phyloP scores from a whole-genome alignment of 2,888 invertebrate genomes.

The Pelosia muscerda region DNA sequence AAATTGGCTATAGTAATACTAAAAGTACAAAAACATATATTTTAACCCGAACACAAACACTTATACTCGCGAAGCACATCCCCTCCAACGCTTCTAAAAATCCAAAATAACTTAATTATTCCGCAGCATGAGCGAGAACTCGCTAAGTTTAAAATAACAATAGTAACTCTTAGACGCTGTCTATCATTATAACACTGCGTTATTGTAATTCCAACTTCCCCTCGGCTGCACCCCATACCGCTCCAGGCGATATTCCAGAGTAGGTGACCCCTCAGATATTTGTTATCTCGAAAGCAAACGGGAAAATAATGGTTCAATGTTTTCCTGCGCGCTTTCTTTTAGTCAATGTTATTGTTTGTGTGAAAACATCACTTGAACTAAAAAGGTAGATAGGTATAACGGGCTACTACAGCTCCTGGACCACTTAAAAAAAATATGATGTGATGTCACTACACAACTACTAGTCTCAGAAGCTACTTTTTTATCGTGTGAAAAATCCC shows the following conservation, averaged over 20 bases:
- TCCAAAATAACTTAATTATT: not conserved
- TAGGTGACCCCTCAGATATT: slow-evolving; percentile 18
- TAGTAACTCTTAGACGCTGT: not conserved
- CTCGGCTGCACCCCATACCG: slow-evolving; percentile 8
- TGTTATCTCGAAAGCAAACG: slow-evolving; percentile 17
- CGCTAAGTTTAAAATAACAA: not conserved
- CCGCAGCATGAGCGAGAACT: not conserved
- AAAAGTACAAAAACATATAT: not conserved
- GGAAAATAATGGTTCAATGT: slow-evolving; percentile 17
- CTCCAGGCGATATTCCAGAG: slow-evolving; percentile 8
- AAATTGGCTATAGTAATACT: too few species aligned
- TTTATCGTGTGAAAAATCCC: too few species aligned
- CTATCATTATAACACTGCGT: slow-evolving; percentile 15
- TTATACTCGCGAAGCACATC: not conserved
- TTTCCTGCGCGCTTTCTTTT: slow-evolving; percentile 20
- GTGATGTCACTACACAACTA: too few species aligned
- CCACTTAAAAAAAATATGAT: too few species aligned
- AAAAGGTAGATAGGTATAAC: not conserved
- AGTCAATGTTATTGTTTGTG: slow-evolving; percentile 19
- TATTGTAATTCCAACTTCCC: slow-evolving; percentile 30
- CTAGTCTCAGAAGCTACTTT: too few species aligned
- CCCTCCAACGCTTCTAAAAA: not conserved
- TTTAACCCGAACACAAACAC: not conserved
- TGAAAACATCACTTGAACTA: slow-evolving; percentile 9
- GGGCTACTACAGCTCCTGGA: too few species aligned